phyloP scores from a whole-genome alignment of 2,888 invertebrate species.

The Noctua comes region DNA sequence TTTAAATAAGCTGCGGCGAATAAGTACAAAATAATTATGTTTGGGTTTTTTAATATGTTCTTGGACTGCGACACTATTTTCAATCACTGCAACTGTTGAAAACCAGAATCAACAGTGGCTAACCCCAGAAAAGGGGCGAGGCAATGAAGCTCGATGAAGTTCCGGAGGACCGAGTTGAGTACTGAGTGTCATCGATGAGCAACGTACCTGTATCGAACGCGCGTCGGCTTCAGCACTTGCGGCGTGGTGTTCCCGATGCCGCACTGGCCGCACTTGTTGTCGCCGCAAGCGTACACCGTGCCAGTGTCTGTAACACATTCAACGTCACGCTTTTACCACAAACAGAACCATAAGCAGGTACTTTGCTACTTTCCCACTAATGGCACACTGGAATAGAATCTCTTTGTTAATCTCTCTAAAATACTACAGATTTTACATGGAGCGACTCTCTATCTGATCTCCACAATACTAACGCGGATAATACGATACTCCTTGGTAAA shows the following conservation, averaged over 20 bases:
- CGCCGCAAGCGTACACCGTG: constrained; percentile 96
- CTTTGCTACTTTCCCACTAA: background rate
- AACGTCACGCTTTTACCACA: background rate
- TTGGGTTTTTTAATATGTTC: too few species aligned
- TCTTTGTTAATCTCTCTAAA: background rate
- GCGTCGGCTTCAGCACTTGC: constrained; percentile 89
- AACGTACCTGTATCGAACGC: constrained; percentile 91
- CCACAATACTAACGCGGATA: background rate
- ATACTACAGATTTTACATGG: too few species aligned
- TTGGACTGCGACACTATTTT: too few species aligned
- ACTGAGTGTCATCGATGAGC: background rate
- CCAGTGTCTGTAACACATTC: constrained; percentile 92
- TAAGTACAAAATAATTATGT: too few species aligned
- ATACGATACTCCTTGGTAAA: background rate
- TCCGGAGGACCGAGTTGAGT: too few species aligned
- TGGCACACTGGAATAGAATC: background rate
- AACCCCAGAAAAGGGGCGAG: too few species aligned
- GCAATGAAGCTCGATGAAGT: too few species aligned
- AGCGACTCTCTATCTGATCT: background rate
- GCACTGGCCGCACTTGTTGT: constrained; percentile 97
- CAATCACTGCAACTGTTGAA: too few species aligned
- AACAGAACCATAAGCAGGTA: background rate
- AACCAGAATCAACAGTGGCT: too few species aligned
- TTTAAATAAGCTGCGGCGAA: too few species aligned
- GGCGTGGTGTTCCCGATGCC: constrained; percentile 94